These are phyloP conservation scores for Lasioglossum leucozonium DNA, from an alignment of 2,888 invertebrate genomes.

Conservation along the genomic window DNA sequence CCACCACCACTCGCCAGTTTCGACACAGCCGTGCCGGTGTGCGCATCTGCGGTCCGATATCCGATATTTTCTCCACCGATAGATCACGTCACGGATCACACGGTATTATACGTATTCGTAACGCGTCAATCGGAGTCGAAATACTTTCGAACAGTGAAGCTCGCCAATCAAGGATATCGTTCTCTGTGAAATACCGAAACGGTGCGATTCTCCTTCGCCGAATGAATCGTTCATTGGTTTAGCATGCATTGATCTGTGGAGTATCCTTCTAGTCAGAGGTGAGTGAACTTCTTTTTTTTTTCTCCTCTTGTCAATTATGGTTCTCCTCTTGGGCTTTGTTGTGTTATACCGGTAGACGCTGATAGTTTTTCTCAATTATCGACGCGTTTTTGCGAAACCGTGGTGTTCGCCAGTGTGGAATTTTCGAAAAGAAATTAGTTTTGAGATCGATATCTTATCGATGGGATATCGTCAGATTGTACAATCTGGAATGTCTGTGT, in stretches of 20 bases:
- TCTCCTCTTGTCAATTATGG: background rate
- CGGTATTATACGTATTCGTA: background rate
- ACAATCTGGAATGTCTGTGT: background rate
- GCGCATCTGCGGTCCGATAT: conserved; percentile 42
- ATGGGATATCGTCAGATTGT: background rate
- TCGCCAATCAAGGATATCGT: background rate
- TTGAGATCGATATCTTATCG: background rate
- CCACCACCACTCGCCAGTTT: conserved; percentile 70
- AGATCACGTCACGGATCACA: conserved; percentile 17
- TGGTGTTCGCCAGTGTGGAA: background rate
- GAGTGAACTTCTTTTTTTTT: conserved; percentile 21
- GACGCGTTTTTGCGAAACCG: background rate
- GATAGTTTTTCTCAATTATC: background rate
- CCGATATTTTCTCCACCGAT: conserved; percentile 38
- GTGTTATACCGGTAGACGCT: background rate
- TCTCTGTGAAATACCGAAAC: conserved; percentile 24
- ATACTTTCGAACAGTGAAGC: conserved; percentile 23
- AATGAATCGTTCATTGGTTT: background rate
- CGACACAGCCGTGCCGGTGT: conserved; percentile 69
- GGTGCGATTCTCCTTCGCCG: background rate
- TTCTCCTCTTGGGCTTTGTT: background rate
- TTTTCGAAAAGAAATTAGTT: background rate
- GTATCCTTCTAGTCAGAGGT: conserved; percentile 44
- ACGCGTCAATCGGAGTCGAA: conserved; percentile 39
- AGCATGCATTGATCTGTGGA: conserved; percentile 52